phyloP scores from a whole-genome alignment of 2,888 invertebrate species.

The Rhagophthalmus giganteus region DNA sequence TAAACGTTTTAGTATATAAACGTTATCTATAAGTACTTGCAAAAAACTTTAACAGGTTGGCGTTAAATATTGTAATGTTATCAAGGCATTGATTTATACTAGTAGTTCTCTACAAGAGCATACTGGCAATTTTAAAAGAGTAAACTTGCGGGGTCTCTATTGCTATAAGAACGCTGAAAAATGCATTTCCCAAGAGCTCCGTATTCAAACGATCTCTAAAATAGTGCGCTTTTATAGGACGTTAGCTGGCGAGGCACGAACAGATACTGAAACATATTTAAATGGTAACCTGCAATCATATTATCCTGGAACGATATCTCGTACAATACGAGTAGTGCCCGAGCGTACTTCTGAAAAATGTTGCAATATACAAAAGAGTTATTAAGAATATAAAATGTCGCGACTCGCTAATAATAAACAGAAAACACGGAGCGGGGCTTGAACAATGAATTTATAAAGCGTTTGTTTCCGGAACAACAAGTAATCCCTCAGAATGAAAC shows the following conservation, averaged over 20 bases:
- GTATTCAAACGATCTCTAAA: slow-evolving; percentile 18
- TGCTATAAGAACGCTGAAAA: slow-evolving; percentile 6
- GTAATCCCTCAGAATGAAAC: slow-evolving; percentile 28
- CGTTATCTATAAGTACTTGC: no score
- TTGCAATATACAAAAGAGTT: slow-evolving; percentile 15
- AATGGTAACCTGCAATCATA: slow-evolving; percentile 13
- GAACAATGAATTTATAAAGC: slow-evolving; percentile 30
- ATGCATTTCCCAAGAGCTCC: slow-evolving; percentile 14
- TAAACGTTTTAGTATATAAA: no score
- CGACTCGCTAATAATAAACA: slow-evolving; percentile 27
- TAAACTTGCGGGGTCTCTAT: slow-evolving; percentile 4
- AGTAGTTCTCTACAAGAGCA: no score
- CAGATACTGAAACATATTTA: slow-evolving; percentile 22
- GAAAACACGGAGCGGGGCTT: slow-evolving; percentile 14
- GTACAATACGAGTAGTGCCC: slow-evolving; percentile 6
- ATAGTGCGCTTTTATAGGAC: slow-evolving; percentile 19
- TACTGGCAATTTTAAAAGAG: slow-evolving; percentile 4
- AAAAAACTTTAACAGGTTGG: no score
- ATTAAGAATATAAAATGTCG: slow-evolving; percentile 29
- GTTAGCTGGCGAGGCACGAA: slow-evolving; percentile 22
- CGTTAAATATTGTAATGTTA: no score
- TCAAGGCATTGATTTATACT: no score
- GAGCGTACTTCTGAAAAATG: slow-evolving; percentile 14
- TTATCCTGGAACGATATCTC: slow-evolving; percentile 7
- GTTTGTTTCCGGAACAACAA: slow-evolving; percentile 27